phyloP scores from a whole-genome alignment of 2,888 invertebrate species.

The Pterobdella sp. region DNA sequence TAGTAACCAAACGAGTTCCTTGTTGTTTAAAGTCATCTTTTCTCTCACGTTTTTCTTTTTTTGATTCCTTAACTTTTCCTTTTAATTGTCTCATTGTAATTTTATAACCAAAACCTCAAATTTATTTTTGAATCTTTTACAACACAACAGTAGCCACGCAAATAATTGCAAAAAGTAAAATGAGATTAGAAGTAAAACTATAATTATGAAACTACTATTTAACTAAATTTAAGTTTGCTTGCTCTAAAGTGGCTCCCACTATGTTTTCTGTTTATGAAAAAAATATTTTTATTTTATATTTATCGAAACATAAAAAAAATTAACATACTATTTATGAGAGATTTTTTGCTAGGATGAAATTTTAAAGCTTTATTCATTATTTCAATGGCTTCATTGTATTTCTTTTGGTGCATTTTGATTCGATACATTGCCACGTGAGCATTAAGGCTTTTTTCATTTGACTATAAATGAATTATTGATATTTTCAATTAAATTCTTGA shows the following conservation, averaged over 20 bases:
- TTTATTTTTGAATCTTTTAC: neutral
- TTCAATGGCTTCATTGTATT: neutral
- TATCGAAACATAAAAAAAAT: neutral
- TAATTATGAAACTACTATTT: neutral
- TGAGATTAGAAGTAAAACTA: neutral
- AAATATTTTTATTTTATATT: neutral
- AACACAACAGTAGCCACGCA: neutral
- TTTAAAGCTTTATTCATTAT: neutral
- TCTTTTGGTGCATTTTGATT: neutral
- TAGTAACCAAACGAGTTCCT: conserved; percentile 40
- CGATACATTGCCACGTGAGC: conserved; percentile 19
- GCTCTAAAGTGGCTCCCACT: neutral
- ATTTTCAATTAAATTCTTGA: too few relatives aligned
- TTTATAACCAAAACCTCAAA: neutral
- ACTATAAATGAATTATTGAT: too few relatives aligned
- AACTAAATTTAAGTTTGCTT: neutral
- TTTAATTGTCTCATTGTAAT: conserved; percentile 46
- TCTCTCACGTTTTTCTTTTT: conserved; percentile 45
- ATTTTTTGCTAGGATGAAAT: neutral
- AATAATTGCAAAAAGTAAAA: neutral
- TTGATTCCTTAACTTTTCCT: conserved; percentile 46
- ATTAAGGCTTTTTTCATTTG: conserved; percentile 25
- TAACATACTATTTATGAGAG: neutral
- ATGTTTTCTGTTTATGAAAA: too few relatives aligned
- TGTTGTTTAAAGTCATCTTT: conserved; percentile 42